A percentile compares a stretch with the other conserved stretches of the same genome.
Evolutionary conservation across 1,140 invertebrate genomes (phyloP).

Genomic region (Agrilus planipennis): DNA sequence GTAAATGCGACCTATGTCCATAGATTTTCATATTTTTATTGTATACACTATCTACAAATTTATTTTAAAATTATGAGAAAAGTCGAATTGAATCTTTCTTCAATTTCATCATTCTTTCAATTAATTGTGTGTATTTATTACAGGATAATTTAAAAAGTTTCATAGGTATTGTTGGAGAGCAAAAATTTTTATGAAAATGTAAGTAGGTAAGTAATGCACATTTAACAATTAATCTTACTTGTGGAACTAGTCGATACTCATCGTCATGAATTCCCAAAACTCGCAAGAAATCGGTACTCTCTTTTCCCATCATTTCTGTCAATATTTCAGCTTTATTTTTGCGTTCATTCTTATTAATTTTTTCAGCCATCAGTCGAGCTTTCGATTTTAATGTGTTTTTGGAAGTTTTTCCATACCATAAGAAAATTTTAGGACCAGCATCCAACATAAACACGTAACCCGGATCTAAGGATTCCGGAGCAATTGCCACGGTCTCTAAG

Average conservation of each 20-base stretch:
- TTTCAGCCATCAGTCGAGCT: conserved; percentile 88
- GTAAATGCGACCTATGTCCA: conserved; percentile 3
- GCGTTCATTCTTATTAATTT: conserved; percentile 97
- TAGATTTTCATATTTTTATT: no score
- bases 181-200: no score
- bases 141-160: no score
- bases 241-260: no score
- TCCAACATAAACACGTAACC: conserved; percentile 90
- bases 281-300: conserved; percentile 77
- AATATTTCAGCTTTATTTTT: conserved; percentile 90
- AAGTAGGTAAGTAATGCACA: no score
- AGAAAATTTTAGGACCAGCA: conserved; percentile 71
- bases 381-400: conserved; percentile 95
- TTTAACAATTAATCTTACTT: no score
- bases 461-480: conserved; percentile 67
- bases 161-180: no score
- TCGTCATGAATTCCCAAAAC: conserved; percentile 45
- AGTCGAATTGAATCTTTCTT: no score
- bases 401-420: conserved; percentile 87
- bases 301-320: conserved; percentile 69
- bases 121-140: no score
- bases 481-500: conserved; percentile 76
- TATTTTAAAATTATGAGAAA: no score
- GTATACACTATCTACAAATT: no score
- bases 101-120: no score